These are phyloP conservation scores for Calephelis perditalis DNA, from an alignment of 2,888 invertebrate genomes.

Conservation along the genomic window DNA sequence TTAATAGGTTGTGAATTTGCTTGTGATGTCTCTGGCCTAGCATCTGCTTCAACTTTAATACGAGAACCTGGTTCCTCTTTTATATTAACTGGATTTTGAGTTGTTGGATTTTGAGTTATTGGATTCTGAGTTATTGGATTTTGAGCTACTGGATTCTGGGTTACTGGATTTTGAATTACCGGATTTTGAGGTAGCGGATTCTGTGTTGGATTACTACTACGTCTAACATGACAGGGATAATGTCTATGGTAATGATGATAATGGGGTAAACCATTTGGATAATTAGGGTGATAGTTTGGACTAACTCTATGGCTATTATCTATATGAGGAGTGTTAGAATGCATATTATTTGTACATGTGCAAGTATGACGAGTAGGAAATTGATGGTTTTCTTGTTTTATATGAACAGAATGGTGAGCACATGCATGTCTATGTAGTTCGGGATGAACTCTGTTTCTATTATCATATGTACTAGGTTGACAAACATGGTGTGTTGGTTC, in stretches of 20 bases:
- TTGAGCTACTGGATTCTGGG: slow-evolving; percentile 32
- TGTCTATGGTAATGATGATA: slow-evolving; percentile 40
- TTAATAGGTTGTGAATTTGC: slow-evolving; percentile 37
- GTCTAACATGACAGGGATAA: slow-evolving; percentile 22
- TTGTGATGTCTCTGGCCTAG: slow-evolving; percentile 18
- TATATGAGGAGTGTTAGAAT: slow-evolving; percentile 26
- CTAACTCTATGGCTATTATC: slow-evolving; percentile 32
- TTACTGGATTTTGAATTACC: slow-evolving; percentile 33
- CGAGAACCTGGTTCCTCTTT: slow-evolving; percentile 51
- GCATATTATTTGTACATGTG: slow-evolving; percentile 28
- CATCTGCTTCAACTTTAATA: slow-evolving; percentile 31
- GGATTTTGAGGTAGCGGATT: slow-evolving; percentile 30
- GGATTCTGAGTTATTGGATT: slow-evolving; percentile 23
- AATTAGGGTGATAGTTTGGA: slow-evolving; percentile 35
- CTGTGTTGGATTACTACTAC: slow-evolving; percentile 24
- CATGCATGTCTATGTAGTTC: slow-evolving; percentile 20
- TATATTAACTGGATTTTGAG: slow-evolving; percentile 38
- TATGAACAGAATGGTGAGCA: slow-evolving; percentile 32
- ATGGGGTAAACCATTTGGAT: slow-evolving; percentile 40
- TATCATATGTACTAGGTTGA: slow-evolving; percentile 1
- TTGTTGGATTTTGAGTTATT: slow-evolving; percentile 29
- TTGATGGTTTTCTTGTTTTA: slow-evolving; percentile 27
- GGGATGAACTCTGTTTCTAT: slow-evolving; percentile 19
- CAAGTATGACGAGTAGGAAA: slow-evolving; percentile 25
- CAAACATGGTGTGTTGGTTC: slow-evolving; percentile 5